Base-by-base conservation (phyloP, 1,140 invertebrate genomes). In the Harlomillsia oculata region DNA sequence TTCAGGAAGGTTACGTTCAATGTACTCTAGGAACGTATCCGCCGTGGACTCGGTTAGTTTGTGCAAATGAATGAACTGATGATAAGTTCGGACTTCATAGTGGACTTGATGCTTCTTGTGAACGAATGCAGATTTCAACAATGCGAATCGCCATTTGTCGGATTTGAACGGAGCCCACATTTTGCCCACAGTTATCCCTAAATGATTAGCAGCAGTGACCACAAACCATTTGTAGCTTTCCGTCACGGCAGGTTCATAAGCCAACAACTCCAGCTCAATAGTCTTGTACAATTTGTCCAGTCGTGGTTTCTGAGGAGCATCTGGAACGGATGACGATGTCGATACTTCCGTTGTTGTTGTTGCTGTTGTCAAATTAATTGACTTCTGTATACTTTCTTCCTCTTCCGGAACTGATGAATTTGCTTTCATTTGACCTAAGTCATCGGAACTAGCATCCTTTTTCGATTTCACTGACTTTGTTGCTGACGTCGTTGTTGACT, bases 1-100 rank as follows among this genome's bases (percentile, higher is more conserved):
- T 79, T 98, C 96, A 1, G 96, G 96, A 59, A 98, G 76, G 78
- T 98, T 98, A 63, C 95, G 78, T 70, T 99, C 81, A 53, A 97
- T 83, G 72, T 99, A 99, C 73, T 99, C 96, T 26, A 99, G 73
- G 71, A 89, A 91, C 20, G 95, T 97, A 62, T 92, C 89, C 43
- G 91, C 83, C 20, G 95, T 98, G 8, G 92, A 96, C 18, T 89
- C 91, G 2, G 96, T 99, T 3, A 99, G 68, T 64, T 82, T 77
- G 58, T 83, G 76, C 44, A 94, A 82, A 68, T 89, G 80, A 64
- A 97, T 77, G 67, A 87, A 85, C 55, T 82, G 79, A 71, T 84
- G 95, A 72, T 97, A 90, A 11, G 95, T 98, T 67, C 95, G 78
- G 4, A 85, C 79, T 78, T 99, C 95, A 75, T 99, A 99, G 66